Conservation (phyloP, 2,888 invertebrate species). For the Athetis lepigone region DNA sequence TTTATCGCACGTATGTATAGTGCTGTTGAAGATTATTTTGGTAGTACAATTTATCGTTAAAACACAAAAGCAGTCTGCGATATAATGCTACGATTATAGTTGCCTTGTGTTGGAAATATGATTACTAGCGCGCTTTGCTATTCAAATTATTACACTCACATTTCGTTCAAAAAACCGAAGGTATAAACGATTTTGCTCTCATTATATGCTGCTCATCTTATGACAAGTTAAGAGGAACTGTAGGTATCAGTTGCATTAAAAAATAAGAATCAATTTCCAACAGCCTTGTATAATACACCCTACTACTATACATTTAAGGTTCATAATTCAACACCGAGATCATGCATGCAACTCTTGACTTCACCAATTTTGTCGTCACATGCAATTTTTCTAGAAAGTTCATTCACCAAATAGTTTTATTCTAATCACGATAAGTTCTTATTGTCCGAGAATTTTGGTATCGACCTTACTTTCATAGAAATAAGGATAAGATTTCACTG, state of each 20-base stretch:
- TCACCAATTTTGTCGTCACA: conserved; percentile 6
- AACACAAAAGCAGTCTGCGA: too few species aligned
- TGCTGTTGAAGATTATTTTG: too few species aligned
- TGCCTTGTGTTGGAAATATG: too few species aligned
- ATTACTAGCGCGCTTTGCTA: too few species aligned
- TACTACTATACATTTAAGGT: conserved; percentile 22
- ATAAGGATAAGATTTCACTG: conserved; percentile 51
- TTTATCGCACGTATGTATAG: too few species aligned
- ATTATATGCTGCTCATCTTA: conserved; percentile 4
- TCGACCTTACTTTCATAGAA: conserved; percentile 19
- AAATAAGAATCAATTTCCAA: conserved; percentile 21
- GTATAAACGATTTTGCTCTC: background rate
- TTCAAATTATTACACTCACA: background rate
- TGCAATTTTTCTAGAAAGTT: conserved; percentile 23
- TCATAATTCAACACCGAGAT: conserved; percentile 52
- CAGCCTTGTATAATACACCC: conserved; percentile 33
- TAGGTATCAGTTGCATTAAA: conserved; percentile 33
- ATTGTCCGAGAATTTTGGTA: conserved; percentile 21
- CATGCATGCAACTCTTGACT: conserved; percentile 16
- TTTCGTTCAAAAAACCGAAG: too few species aligned
- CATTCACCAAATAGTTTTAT: conserved; percentile 24
- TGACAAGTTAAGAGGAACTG: conserved; percentile 36
- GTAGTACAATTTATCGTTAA: too few species aligned
- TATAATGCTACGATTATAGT: too few species aligned
- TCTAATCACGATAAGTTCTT: conserved; percentile 11